phyloP scores from a whole-genome alignment of 2,113 vertebrate species.

The Cynopterus brachyotis region DNA sequence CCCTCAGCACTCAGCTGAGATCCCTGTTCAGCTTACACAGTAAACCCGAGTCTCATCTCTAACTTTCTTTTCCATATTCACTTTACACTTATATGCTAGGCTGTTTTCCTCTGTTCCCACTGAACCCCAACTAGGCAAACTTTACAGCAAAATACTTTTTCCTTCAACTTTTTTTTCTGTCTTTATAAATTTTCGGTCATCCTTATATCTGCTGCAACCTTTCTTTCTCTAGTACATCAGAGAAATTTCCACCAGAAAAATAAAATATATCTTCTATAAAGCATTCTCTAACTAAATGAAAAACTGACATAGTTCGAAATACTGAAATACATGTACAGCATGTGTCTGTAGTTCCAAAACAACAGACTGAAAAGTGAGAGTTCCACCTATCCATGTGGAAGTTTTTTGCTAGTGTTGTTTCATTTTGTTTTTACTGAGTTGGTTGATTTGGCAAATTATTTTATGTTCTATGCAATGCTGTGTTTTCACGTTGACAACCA shows the following conservation, averaged over 20 bases:
- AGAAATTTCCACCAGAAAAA: not conserved
- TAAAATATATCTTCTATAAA: not conserved
- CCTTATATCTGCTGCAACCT: not conserved
- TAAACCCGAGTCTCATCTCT: not conserved
- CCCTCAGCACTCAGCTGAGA: not conserved
- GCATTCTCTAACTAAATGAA: not conserved
- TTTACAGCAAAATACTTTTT: not conserved
- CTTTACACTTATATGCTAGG: not conserved
- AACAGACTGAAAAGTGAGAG: not conserved
- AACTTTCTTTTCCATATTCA: not conserved
- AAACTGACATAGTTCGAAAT: not conserved
- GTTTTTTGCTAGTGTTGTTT: conserved; percentile 29
- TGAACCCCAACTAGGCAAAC: not conserved
- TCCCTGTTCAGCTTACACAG: not conserved
- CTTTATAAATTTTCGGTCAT: not conserved
- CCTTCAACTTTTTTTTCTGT: not conserved
- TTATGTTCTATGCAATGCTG: conserved; percentile 4
- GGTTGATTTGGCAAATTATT: conserved; percentile 49
- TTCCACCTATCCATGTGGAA: not conserved
- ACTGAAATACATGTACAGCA: not conserved
- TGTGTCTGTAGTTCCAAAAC: not conserved
- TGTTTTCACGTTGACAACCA: conserved; percentile 31
- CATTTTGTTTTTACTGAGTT: conserved; percentile 36
- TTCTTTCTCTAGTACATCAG: not conserved
- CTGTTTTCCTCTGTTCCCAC: not conserved